Evolutionary conservation across 2,888 invertebrate species (phyloP).

Genomic region (Leptothorax acervorum): DNA sequence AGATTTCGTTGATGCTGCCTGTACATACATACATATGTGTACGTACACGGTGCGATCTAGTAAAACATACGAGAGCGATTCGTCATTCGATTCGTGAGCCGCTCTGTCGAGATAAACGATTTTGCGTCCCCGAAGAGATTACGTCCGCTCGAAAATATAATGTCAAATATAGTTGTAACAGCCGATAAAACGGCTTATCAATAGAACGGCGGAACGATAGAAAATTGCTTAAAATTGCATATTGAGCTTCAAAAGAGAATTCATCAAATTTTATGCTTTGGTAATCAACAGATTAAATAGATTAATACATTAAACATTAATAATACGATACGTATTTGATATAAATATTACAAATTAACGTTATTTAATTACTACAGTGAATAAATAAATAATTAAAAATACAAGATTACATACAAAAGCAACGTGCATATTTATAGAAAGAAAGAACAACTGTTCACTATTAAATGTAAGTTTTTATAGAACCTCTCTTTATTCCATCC

Average conservation of each 20-base stretch:
- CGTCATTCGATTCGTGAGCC: constrained; percentile 59
- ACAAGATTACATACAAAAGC: not conserved
- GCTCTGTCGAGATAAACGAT: constrained; percentile 70
- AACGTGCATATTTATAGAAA: not conserved
- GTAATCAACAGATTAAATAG: constrained; percentile 16
- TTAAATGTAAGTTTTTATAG: not conserved
- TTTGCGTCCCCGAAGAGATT: constrained; percentile 66
- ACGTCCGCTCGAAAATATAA: constrained; percentile 61
- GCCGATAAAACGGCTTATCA: constrained; percentile 66
- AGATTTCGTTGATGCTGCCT: constrained; percentile 7
- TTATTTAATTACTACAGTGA: not conserved
- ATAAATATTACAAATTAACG: not conserved
- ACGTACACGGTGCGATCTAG: constrained; percentile 22
- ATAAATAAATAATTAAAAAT: not conserved
- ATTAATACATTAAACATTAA: not conserved
- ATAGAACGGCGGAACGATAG: not conserved
- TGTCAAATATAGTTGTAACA: constrained; percentile 64
- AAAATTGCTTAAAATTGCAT: constrained; percentile 26
- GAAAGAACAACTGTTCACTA: not conserved
- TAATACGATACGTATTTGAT: not conserved
- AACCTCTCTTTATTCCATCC: not conserved
- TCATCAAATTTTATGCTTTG: not conserved
- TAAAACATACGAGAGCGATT: constrained; percentile 49
- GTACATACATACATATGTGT: not conserved
- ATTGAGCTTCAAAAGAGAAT: not conserved